A percentile compares a stretch with the other conserved stretches of the same genome.
Conservation (phyloP, 2,888 invertebrate species). For the Mythimna albipuncta region DNA sequence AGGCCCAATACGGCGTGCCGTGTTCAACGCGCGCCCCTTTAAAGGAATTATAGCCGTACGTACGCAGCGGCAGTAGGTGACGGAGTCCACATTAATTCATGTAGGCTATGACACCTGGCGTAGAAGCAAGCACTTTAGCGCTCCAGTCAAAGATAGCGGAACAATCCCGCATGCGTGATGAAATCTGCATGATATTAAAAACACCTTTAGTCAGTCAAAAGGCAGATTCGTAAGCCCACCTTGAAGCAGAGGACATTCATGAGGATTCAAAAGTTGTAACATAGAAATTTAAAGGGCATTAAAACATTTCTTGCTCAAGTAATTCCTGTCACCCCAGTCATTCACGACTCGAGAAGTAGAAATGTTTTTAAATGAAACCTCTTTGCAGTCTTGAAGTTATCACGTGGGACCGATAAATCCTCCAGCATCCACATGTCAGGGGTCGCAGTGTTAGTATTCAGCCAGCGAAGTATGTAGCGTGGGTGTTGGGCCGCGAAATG, state of each 20-base stretch:
- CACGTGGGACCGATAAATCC: conserved; percentile 51
- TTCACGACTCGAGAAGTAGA: conserved; percentile 24
- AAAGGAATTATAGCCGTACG: neutral
- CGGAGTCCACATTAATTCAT: neutral
- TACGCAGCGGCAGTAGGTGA: too few species aligned
- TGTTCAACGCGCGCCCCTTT: neutral
- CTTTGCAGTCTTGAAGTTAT: conserved; percentile 36
- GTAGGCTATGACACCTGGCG: neutral
- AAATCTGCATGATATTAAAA: too few species aligned
- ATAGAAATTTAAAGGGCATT: neutral
- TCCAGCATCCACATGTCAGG: conserved; percentile 49
- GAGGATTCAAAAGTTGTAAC: too few species aligned
- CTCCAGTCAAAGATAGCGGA: neutral
- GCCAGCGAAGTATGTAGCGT: conserved; percentile 37
- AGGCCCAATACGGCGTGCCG: neutral
- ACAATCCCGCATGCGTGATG: too few species aligned
- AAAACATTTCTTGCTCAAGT: neutral
- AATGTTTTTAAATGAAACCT: conserved; percentile 46
- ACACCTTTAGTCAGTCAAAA: neutral
- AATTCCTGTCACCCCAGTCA: conserved; percentile 16
- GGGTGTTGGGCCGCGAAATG: conserved; percentile 34
- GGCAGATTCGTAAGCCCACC: neutral
- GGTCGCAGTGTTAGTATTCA: conserved; percentile 60
- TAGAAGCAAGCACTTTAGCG: neutral
- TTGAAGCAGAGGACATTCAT: too few species aligned